A percentile compares a stretch with the other conserved stretches of the same genome.
These are phyloP conservation scores for Meganola albula DNA, from an alignment of 2,888 invertebrate genomes.

Conservation along the genomic window DNA sequence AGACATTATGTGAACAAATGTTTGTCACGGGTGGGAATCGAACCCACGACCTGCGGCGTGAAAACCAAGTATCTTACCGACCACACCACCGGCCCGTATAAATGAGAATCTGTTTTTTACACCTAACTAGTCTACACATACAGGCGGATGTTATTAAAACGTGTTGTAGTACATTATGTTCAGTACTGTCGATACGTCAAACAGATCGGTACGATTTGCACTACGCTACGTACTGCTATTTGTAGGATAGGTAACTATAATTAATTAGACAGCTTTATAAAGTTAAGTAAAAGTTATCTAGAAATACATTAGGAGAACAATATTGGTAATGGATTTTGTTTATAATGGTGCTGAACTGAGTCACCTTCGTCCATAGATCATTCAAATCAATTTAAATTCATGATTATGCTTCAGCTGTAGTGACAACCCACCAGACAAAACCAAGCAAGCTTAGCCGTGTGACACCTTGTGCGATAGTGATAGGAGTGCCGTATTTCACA, in stretches of 20 bases:
- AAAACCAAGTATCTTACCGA: too few species aligned
- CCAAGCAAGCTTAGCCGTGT: too few species aligned
- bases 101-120: too few species aligned
- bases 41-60: too few species aligned
- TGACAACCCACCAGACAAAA: too few species aligned
- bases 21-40: too few species aligned
- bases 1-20: too few species aligned
- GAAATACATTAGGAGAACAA: neutral
- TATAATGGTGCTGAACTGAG: neutral
- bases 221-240: constrained; percentile 14
- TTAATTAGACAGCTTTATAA: neutral
- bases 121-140: too few species aligned
- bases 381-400: neutral
- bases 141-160: constrained; percentile 6
- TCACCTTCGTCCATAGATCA: neutral
- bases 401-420: neutral
- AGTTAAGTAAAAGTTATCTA: neutral
- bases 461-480: too few species aligned
- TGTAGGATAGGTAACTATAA: constrained; percentile 7
- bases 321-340: neutral
- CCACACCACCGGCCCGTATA: too few species aligned
- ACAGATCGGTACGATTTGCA: constrained; percentile 21
- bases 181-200: constrained; percentile 20
- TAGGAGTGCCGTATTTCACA: too few species aligned
- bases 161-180: constrained; percentile 12